Percentiles rank a stretch among this genome's conserved stretches.
Conservation (phyloP, 2,888 invertebrate genomes). For the Ariolimax columbianus region DNA sequence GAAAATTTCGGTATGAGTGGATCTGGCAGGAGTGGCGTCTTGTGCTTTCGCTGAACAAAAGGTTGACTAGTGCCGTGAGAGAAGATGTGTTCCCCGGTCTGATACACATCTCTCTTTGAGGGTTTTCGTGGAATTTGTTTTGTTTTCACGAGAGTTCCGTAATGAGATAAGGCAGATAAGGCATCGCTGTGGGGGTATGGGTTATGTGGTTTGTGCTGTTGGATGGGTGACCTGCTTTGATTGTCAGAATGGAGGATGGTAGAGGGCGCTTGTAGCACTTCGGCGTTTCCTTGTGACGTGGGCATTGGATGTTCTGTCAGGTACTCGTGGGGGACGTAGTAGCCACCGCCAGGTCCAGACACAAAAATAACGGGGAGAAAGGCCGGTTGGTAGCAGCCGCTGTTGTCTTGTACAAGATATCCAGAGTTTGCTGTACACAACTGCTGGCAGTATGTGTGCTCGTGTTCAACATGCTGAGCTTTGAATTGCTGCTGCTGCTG, state of each 20-base stretch:
- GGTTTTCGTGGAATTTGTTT: neutral
- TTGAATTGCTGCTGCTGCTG: neutral
- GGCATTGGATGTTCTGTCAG: neutral
- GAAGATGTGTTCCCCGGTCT: neutral
- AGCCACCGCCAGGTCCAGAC: constrained; percentile 7
- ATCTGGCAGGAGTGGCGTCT: constrained; percentile 40
- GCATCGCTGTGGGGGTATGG: neutral
- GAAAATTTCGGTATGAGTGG: constrained; percentile 42
- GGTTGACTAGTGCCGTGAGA: neutral
- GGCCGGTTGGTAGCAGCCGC: neutral
- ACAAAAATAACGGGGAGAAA: constrained; percentile 8
- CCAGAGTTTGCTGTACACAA: neutral
- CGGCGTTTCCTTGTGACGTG: neutral
- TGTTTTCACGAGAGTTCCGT: neutral
- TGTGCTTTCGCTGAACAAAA: constrained; percentile 10
- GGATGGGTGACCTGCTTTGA: neutral
- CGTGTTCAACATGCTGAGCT: neutral
- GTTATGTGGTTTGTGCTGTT: neutral
- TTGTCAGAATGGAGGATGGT: neutral
- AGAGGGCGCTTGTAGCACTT: neutral
- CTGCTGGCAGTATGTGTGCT: neutral
- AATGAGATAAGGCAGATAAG: neutral
- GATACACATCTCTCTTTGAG: neutral
- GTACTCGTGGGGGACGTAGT: neutral
- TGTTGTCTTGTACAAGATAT: neutral